These are phyloP conservation scores for Kradibia gibbosae DNA, from an alignment of 1,140 invertebrate genomes.

Conservation along the genomic window DNA sequence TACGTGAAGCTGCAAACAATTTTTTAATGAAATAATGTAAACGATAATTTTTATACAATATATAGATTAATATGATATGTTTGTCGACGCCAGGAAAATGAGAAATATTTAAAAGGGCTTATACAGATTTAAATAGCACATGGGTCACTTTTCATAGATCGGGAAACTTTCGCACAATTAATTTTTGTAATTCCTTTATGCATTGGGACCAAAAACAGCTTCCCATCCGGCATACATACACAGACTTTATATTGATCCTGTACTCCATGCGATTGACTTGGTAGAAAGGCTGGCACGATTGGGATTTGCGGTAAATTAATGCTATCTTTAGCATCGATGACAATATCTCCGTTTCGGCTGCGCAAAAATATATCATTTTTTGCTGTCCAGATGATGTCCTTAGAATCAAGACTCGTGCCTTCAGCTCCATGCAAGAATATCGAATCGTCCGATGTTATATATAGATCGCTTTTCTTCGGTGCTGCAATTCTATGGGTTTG, in stretches of 20 bases:
- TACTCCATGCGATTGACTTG: slow-evolving; percentile 59
- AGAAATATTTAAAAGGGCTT: not conserved
- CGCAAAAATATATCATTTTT: slow-evolving; percentile 86
- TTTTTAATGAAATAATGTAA: not conserved
- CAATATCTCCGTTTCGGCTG: slow-evolving; percentile 84
- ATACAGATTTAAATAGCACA: slow-evolving; percentile 72
- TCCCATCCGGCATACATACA: slow-evolving; percentile 89
- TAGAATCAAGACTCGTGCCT: slow-evolving; percentile 77
- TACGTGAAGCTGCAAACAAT: slow-evolving; percentile 35
- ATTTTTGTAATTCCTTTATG: slow-evolving; percentile 73
- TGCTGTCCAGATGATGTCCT: slow-evolving; percentile 79
- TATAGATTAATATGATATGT: not conserved
- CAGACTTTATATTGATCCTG: slow-evolving; percentile 86
- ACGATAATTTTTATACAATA: slow-evolving; percentile 14
- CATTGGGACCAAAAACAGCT: slow-evolving; percentile 83
- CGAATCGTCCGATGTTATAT: slow-evolving; percentile 76
- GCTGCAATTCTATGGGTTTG: slow-evolving; percentile 83
- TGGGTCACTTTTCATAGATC: slow-evolving; percentile 79
- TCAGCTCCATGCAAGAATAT: slow-evolving; percentile 79
- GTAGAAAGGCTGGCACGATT: slow-evolving; percentile 73
- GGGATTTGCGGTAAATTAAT: slow-evolving; percentile 83
- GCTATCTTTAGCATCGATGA: slow-evolving; percentile 81
- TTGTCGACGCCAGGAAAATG: not conserved
- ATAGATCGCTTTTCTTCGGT: slow-evolving; percentile 79
- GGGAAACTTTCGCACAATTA: slow-evolving; percentile 78